Conservation (phyloP, 2,888 invertebrate species). For the Dryobota labecula region DNA sequence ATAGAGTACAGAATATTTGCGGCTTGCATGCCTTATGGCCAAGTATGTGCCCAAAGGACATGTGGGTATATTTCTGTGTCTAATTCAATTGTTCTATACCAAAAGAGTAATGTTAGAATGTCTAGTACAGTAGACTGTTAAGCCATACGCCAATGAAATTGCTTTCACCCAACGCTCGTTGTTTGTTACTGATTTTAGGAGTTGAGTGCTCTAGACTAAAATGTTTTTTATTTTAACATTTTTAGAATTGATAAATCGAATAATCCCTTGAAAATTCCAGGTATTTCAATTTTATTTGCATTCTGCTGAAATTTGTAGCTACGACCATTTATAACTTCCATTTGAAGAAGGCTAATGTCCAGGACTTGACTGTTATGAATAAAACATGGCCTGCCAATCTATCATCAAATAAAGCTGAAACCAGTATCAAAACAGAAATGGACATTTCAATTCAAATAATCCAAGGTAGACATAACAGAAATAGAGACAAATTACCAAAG, state of each 20-base stretch:
- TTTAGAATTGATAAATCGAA: slow-evolving; percentile 3
- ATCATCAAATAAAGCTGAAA: neutral
- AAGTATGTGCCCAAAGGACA: slow-evolving; percentile 28
- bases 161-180: slow-evolving; percentile 15
- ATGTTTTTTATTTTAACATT: slow-evolving; percentile 13
- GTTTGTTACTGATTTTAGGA: slow-evolving; percentile 23
- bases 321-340: neutral
- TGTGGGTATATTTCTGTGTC: slow-evolving; percentile 27
- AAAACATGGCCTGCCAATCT: slow-evolving; percentile 10
- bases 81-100: slow-evolving; percentile 47
- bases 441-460: neutral
- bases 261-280: neutral
- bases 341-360: slow-evolving; percentile 1
- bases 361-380: neutral
- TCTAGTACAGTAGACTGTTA: neutral
- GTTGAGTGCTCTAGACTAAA: slow-evolving; percentile 30
- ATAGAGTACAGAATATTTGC: slow-evolving; percentile 45
- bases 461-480: neutral
- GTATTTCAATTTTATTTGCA: slow-evolving; percentile 10
- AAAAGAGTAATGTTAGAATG: slow-evolving; percentile 25
- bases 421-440: neutral
- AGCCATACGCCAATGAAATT: slow-evolving; percentile 10
- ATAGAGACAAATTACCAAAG: neutral
- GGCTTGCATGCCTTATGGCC: slow-evolving; percentile 21
- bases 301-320: neutral